These are phyloP conservation scores for Electrophaes corylata DNA, from an alignment of 2,888 invertebrate species.

Conservation along the genomic window DNA sequence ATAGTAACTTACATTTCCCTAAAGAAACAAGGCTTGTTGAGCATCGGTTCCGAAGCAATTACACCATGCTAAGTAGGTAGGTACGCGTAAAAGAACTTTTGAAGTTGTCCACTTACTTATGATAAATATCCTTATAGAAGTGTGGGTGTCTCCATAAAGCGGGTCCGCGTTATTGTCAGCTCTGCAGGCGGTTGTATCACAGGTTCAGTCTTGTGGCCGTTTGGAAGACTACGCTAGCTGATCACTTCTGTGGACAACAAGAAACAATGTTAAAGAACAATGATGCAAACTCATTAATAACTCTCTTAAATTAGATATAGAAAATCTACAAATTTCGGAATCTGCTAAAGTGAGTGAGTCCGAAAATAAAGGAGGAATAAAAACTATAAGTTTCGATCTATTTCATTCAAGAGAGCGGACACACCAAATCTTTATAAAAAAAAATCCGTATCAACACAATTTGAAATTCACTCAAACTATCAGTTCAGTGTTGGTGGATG, in stretches of 20 bases:
- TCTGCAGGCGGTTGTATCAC: slow-evolving; percentile 51
- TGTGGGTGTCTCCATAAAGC: slow-evolving; percentile 66
- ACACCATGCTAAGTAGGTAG: not conserved
- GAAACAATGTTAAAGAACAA: not conserved
- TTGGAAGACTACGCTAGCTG: slow-evolving; percentile 52
- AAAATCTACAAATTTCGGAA: too few species aligned
- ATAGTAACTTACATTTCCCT: not conserved
- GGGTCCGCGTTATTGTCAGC: slow-evolving; percentile 43
- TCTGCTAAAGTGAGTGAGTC: too few species aligned
- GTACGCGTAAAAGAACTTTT: not conserved
- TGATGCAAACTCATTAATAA: not conserved
- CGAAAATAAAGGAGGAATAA: too few species aligned
- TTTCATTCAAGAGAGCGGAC: not conserved
- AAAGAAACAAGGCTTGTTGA: not conserved
- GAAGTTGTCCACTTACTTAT: slow-evolving; percentile 54
- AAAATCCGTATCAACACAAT: not conserved
- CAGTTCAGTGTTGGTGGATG: not conserved
- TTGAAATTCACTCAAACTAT: slow-evolving; percentile 12
- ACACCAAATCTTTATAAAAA: not conserved
- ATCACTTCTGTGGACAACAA: slow-evolving; percentile 66
- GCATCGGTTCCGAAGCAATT: not conserved
- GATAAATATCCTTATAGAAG: slow-evolving; percentile 62
- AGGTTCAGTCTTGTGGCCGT: slow-evolving; percentile 57
- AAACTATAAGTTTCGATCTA: too few species aligned
- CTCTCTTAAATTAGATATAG: too few species aligned